Conservation (phyloP, 1,140 invertebrate species). For the Neelides sp. region DNA sequence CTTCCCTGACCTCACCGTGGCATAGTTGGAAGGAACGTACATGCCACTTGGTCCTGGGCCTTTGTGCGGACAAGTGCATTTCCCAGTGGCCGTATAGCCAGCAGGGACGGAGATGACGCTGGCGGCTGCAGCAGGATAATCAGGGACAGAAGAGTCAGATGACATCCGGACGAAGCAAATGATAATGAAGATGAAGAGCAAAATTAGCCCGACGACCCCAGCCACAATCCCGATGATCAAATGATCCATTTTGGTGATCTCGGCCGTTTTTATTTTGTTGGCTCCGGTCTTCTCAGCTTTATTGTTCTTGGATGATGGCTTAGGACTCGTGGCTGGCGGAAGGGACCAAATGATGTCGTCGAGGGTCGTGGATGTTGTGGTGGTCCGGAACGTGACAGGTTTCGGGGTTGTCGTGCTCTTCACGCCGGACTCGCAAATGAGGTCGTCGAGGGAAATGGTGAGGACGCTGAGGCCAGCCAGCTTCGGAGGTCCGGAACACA, state of each 20-base stretch:
- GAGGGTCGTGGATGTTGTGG: slow-evolving; percentile 33
- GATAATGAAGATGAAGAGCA: slow-evolving; percentile 71
- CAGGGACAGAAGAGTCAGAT: slow-evolving; percentile 1
- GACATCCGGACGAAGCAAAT: slow-evolving; percentile 56
- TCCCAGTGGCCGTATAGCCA: slow-evolving; percentile 6
- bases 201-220: slow-evolving; percentile 77
- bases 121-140: slow-evolving; percentile 20
- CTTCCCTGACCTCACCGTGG: slow-evolving; percentile 7
- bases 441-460: slow-evolving; percentile 61
- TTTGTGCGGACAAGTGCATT: slow-evolving; percentile 27
- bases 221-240: slow-evolving; percentile 83
- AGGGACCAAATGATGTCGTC: slow-evolving; percentile 76
- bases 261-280: slow-evolving; percentile 33
- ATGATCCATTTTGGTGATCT: slow-evolving; percentile 70
- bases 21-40: slow-evolving; percentile 9
- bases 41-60: slow-evolving; percentile 11
- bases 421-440: slow-evolving; percentile 55
- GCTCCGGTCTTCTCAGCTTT: slow-evolving; percentile 38
- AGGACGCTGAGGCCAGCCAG: slow-evolving; percentile 52
- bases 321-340: slow-evolving; percentile 42
- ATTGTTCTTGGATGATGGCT: slow-evolving; percentile 34
- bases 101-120: slow-evolving; percentile 19
- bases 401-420: slow-evolving; percentile 39
- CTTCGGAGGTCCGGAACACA: slow-evolving; percentile 52
- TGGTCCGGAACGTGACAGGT: slow-evolving; percentile 26